Evolutionary conservation across 2,797 vertebrate species (phyloP).

Genomic region (Enteromius fasciolatus): DNA sequence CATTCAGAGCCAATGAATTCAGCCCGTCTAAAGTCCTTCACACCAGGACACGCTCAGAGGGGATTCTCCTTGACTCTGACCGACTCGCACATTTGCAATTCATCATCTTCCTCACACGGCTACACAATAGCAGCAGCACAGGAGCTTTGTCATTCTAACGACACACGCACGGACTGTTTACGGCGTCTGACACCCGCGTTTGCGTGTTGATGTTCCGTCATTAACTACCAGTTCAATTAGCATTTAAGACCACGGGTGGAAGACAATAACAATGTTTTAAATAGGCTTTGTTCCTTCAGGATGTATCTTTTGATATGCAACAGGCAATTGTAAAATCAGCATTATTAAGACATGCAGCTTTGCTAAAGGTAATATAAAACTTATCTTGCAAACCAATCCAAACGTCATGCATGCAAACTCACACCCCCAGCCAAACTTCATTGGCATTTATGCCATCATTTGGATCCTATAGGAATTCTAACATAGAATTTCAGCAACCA

Average conservation of each 20-base stretch:
- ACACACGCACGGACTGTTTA: slow-evolving; percentile 64
- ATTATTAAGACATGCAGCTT: neutral
- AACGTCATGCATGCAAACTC: neutral
- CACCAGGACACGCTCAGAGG: slow-evolving; percentile 61
- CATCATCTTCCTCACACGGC: slow-evolving; percentile 69
- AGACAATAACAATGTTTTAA: slow-evolving; percentile 11
- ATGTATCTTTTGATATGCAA: slow-evolving; percentile 2
- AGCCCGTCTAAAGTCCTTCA: slow-evolving; percentile 60
- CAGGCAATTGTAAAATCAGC: neutral
- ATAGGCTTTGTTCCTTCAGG: neutral
- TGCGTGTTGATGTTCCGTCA: slow-evolving; percentile 49
- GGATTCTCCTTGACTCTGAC: slow-evolving; percentile 77
- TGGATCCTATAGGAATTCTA: neutral
- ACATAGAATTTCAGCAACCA: neutral
- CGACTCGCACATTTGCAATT: slow-evolving; percentile 76
- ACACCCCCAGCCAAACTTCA: neutral
- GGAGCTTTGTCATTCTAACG: slow-evolving; percentile 74
- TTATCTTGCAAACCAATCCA: neutral
- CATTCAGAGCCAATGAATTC: slow-evolving; percentile 71
- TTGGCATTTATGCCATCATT: neutral
- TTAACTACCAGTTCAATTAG: slow-evolving; percentile 55
- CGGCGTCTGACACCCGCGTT: slow-evolving; percentile 57
- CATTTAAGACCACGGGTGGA: slow-evolving; percentile 35
- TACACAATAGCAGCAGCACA: slow-evolving; percentile 63
- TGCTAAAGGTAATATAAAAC: neutral